Evolutionary conservation across 2,888 invertebrate species (phyloP), one percentile per base, ranked within the genome.

Genomic region (Branchellion lobata): DNA sequence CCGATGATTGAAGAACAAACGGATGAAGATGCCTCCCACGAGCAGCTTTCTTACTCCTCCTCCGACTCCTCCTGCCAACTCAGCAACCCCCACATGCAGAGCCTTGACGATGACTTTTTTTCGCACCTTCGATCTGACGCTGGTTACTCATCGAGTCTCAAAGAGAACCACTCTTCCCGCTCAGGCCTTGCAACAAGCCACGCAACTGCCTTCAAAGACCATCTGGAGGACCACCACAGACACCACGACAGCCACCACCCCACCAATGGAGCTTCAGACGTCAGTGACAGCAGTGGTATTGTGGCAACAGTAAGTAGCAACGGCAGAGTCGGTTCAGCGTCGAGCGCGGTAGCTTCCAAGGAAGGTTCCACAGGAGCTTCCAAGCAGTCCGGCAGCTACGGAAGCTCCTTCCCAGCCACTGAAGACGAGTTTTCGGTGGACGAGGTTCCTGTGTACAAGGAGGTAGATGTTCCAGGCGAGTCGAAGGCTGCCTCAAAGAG

Each of bases 201-300:
- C 21, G n/a, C 21, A n/a, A 57, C n/a, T 57, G 21, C 61, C 14
- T 24, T 3, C 24, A 57, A 5, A 3, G 21, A n/a, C 3, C 11
- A 57, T 24, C n/a, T 57, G n/a, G 3, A 57, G 5, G 21, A 3
- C 5, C 11, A 57, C 3, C 21, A 57, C 24, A 5, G 3, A 3
- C 11, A 57, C 3, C 21, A 57, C 61, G 5, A 57, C 14, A 5
- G 5, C 8, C 3, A 18, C 61, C 3, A 57, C n/a, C 61, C 5
- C 21, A 57, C 24, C 27, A 75, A 53, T 33, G n/a, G 18, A 24
- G 75, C 40, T n/a, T 75, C 75, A 1, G 75, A 75, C 33, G 14
- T 75, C 3, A 75, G 75, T 31, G 75, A 75, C 47, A 75, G 75
- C 51, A 75, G 75, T 75, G 75, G 75, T 21, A 27, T 75, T 31